Evolutionary conservation across 2,113 vertebrate species (phyloP).

Genomic region (Empidonax alnorum): DNA sequence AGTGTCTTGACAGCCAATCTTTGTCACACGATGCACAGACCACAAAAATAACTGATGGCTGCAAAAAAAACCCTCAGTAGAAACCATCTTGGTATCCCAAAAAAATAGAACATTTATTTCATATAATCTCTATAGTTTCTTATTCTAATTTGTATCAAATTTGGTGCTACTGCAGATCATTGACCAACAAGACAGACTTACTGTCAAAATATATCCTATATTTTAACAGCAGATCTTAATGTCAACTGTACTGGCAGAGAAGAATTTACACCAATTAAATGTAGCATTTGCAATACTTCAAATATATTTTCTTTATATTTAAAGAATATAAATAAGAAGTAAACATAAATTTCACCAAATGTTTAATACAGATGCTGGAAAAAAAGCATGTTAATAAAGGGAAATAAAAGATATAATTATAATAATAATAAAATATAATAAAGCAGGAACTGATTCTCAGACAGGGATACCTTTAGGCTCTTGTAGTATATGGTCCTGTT

Average conservation of each 20-base stretch:
- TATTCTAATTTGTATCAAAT: background rate
- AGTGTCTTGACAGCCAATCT: background rate
- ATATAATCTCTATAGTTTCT: background rate
- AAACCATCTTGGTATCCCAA: background rate
- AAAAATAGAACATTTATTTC: background rate
- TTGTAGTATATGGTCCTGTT: conserved; percentile 96
- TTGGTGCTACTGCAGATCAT: background rate
- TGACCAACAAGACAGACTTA: accelerated
- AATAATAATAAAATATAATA: background rate
- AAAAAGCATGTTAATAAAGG: background rate
- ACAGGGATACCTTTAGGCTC: conserved; percentile 83
- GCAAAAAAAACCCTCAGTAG: background rate
- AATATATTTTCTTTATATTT: background rate
- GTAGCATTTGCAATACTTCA: background rate
- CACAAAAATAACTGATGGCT: background rate
- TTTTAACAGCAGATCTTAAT: background rate
- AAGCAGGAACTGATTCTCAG: background rate
- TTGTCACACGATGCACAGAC: background rate
- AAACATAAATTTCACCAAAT: background rate
- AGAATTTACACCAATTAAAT: background rate
- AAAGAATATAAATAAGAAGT: no score
- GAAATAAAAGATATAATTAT: accelerated
- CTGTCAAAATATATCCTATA: background rate
- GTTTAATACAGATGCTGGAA: background rate
- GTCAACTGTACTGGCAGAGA: background rate